A percentile compares a stretch with the other conserved stretches of the same genome.
These are phyloP conservation scores for Coranthus polyacanthus DNA, from an alignment of 2,797 vertebrate species.

Conservation along the genomic window DNA sequence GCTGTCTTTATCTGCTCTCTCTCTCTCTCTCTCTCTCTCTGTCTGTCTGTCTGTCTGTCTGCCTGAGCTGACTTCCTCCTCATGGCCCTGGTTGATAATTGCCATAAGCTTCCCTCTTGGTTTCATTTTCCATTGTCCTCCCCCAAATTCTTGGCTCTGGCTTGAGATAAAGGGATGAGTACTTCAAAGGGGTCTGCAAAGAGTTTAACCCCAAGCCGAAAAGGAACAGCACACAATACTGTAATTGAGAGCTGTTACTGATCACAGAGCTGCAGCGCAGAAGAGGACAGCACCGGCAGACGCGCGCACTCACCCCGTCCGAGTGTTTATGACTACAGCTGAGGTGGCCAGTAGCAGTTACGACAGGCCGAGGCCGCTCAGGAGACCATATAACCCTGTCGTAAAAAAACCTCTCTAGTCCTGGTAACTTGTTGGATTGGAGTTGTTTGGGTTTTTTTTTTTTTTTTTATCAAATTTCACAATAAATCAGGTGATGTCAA, in stretches of 20 bases:
- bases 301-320: conserved; percentile 59
- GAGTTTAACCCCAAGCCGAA: conserved; percentile 96
- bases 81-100: conserved; percentile 90
- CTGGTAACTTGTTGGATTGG: conserved; percentile 18
- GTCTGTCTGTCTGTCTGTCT: conserved; percentile 40
- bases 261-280: conserved; percentile 90
- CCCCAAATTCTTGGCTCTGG: conserved; percentile 93
- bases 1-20: conserved; percentile 63
- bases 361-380: conserved; percentile 55
- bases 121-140: conserved; percentile 95
- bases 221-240: conserved; percentile 92
- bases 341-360: conserved; percentile 65
- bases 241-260: conserved; percentile 97
- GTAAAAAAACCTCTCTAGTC: conserved; percentile 37
- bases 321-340: conserved; percentile 66
- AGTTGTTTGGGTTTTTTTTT: conserved; percentile 15
- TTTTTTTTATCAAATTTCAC: conserved; percentile 35
- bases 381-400: conserved; percentile 43
- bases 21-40: conserved; percentile 31
- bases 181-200: conserved; percentile 98
- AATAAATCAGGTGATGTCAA: conserved; percentile 4
- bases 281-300: conserved; percentile 71
- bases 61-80: conserved; percentile 84
- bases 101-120: conserved; percentile 90
- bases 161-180: conserved; percentile 99